Conservation (phyloP, 2,888 invertebrate species). For the Boloria euphrosyne region DNA sequence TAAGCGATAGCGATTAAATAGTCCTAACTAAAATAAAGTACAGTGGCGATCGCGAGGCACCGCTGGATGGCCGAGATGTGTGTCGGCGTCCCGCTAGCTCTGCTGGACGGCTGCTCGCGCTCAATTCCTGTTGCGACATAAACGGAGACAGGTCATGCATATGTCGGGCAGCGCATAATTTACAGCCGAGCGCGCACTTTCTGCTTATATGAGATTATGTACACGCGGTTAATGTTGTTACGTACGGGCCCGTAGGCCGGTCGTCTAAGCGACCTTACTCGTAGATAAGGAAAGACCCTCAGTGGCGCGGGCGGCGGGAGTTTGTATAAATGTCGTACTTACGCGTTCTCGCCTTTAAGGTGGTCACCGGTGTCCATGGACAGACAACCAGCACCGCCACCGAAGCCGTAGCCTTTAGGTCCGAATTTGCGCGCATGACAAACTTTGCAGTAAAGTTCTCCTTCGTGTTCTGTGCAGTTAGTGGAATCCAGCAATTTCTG, state of each 20-base stretch:
- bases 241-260: slow-evolving; percentile 78
- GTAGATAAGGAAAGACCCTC: slow-evolving; percentile 84
- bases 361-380: slow-evolving; percentile 98
- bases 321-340: slow-evolving; percentile 82
- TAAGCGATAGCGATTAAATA: slow-evolving; percentile 81
- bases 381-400: slow-evolving; percentile 98
- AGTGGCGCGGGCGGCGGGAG: slow-evolving; percentile 80
- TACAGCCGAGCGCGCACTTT: slow-evolving; percentile 80
- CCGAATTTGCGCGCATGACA: slow-evolving; percentile 99
- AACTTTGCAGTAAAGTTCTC: slow-evolving; percentile 97
- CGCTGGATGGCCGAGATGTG: slow-evolving; percentile 76
- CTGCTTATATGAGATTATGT: slow-evolving; percentile 78
- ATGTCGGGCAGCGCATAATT: slow-evolving; percentile 78
- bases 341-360: slow-evolving; percentile 88
- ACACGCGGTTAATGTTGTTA: slow-evolving; percentile 82
- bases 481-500: slow-evolving; percentile 99
- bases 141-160: slow-evolving; percentile 83
- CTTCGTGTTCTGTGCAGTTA: slow-evolving; percentile 98
- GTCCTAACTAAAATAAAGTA: slow-evolving; percentile 80
- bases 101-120: slow-evolving; percentile 72
- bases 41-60: slow-evolving; percentile 75
- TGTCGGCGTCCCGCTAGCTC: slow-evolving; percentile 75
- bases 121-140: slow-evolving; percentile 83
- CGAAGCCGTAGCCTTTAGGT: slow-evolving; percentile 99
- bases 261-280: slow-evolving; percentile 69